Conservation (phyloP, 1,140 invertebrate genomes). For the Megathymus violae region DNA sequence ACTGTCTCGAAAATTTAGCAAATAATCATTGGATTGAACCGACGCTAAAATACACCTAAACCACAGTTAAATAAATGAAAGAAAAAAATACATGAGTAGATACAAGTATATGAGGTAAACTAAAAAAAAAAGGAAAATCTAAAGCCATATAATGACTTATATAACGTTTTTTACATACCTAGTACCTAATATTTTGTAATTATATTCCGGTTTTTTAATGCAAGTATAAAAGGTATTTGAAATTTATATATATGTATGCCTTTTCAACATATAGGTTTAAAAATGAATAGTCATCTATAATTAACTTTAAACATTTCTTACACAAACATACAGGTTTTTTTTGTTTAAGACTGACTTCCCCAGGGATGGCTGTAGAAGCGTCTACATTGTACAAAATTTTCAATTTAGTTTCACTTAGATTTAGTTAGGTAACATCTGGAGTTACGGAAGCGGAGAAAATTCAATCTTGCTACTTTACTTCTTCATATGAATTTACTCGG, state of each 20-base stretch:
- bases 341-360: neutral
- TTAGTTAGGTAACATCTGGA: constrained; percentile 39
- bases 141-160: too few species aligned
- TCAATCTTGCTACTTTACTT: constrained; percentile 37
- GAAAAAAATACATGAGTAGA: too few species aligned
- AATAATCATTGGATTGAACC: constrained; percentile 16
- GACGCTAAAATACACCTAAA: neutral
- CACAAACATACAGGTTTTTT: neutral
- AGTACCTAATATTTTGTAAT: too few species aligned
- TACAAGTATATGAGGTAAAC: neutral
- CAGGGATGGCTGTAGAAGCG: constrained; percentile 18
- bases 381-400: constrained; percentile 33
- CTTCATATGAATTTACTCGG: constrained; percentile 33
- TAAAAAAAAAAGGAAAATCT: neutral
- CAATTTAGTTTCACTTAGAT: constrained; percentile 34
- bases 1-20: constrained; percentile 23
- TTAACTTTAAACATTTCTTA: neutral
- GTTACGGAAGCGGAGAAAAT: constrained; percentile 35
- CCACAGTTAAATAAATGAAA: neutral
- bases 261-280: too few species aligned
- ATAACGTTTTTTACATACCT: too few species aligned
- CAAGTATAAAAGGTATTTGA: too few species aligned
- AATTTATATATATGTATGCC: too few species aligned
- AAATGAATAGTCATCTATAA: too few species aligned
- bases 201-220: too few species aligned